Evolutionary conservation across 2,113 vertebrate species (phyloP).

Genomic region (Ornithorhynchus anatinus): DNA sequence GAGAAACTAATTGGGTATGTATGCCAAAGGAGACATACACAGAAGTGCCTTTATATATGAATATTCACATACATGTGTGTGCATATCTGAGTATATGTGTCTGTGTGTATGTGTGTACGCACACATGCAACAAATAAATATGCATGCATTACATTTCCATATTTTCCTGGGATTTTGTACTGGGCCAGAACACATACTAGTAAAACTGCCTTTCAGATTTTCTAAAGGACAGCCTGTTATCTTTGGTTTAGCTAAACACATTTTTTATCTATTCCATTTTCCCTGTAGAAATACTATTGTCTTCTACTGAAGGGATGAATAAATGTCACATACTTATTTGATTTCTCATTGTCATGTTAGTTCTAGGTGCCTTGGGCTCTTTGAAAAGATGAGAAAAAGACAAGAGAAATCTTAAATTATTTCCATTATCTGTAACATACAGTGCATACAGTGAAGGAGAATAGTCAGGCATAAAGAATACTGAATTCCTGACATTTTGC

Average conservation of each 20-base stretch:
- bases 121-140: too few species aligned
- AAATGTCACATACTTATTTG: not conserved
- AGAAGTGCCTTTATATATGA: too few species aligned
- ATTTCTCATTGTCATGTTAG: conserved; percentile 5
- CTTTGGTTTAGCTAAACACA: conserved; percentile 15
- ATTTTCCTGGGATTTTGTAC: too few species aligned
- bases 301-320: not conserved
- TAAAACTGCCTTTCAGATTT: not conserved
- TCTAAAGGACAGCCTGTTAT: not conserved
- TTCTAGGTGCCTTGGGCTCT: not conserved
- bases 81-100: too few species aligned
- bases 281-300: not conserved
- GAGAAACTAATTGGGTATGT: too few species aligned
- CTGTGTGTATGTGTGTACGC: too few species aligned
- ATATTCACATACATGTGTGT: too few species aligned
- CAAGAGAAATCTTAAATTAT: not conserved
- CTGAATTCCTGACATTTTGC: too few species aligned
- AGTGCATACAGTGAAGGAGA: too few species aligned
- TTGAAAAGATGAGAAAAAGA: not conserved
- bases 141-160: too few species aligned
- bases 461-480: too few species aligned
- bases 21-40: too few species aligned
- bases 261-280: not conserved
- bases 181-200: not conserved
- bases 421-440: not conserved